Conservation (phyloP, 37 sponge, comb jelly and placozoan genomes). For the Halichondria panicea region DNA sequence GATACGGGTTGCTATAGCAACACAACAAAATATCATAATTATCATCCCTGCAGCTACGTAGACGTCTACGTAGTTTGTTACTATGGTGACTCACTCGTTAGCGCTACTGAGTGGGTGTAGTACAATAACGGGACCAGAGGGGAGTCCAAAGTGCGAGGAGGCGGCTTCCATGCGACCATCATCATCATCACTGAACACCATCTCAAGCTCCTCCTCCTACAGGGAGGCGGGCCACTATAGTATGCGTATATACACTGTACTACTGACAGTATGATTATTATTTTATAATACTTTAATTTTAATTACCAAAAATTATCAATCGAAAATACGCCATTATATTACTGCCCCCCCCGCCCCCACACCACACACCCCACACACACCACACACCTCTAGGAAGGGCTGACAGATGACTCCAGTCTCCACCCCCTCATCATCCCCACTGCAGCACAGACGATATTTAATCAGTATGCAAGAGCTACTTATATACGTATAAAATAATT, state of each 20-base stretch:
- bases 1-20: conserved; percentile 50
- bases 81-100: conserved; percentile 1
- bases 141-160: conserved; percentile 26
- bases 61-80: not conserved
- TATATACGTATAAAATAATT: not conserved
- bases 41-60: not conserved
- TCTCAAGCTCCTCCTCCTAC: conserved; percentile 23
- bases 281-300: too few species aligned
- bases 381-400: not conserved
- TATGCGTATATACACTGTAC: not conserved
- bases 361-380: too few species aligned
- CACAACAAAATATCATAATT: not conserved
- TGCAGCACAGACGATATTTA: too few species aligned
- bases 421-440: not conserved
- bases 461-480: too few species aligned
- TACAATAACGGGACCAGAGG: conserved; percentile 40
- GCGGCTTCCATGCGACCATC: conserved; percentile 16
- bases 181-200: conserved; percentile 12
- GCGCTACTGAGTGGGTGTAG: conserved; percentile 47
- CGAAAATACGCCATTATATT: too few species aligned
- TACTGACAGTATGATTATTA: too few species aligned
- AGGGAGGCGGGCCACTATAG: not conserved
- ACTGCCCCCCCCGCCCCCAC: too few species aligned
- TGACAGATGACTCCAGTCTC: not conserved
- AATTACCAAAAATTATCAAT: too few species aligned